Evolutionary conservation across 2,888 invertebrate species (phyloP), one percentile per base, ranked within the genome.

Genomic region (Scaptomyza polygonia): DNA sequence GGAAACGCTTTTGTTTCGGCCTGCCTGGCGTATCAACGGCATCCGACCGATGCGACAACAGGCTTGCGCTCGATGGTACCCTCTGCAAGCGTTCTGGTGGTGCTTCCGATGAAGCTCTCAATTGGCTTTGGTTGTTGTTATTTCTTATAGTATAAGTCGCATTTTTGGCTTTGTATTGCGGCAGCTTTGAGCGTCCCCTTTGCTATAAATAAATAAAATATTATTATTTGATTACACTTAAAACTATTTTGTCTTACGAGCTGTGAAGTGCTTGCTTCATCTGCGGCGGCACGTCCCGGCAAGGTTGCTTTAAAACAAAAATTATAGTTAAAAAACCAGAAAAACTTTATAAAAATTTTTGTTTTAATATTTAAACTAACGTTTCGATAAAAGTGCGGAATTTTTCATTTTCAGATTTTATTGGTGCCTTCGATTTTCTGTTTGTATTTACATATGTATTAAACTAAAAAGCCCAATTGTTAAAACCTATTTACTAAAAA

Each of bases 381-480:
- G 9, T 8, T 3, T 8, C n/a, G 56, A n/a, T n/a, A n/a, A 30
- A 29, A 34, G 39, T 36, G 27, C 1, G 30, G 49, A 76, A 71
- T 72, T 72, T 75, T 40, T 59, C 72, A 72, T 72, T 7, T 54
- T 70, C 18, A 8, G 25, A 7, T 2, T 49, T 14, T 12, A 8
- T 21, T 11, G 8, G 11, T 42, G 14, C 40, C 8, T n/a, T 16
- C 18, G n/a, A 25, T 43, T 12, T 27, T 40, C 9, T 7, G 7
- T 14, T 32, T 9, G 9, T 52, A n/a, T n/a, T n/a, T n/a, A n/a
- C n/a, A n/a, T n/a, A n/a, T 30, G n/a, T 59, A 27, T 39, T 34
- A 51, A 58, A 62, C 16, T 14, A 63, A 29, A 43, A 56, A 27
- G 27, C 42, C 42, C 36, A 27, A 11, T 18, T 12, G 42, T 14